Evolutionary conservation across 37 sponge, comb jelly and placozoan species (phyloP), one percentile per base, ranked within the genome.

Genomic region (Aplysina aerophoba): DNA sequence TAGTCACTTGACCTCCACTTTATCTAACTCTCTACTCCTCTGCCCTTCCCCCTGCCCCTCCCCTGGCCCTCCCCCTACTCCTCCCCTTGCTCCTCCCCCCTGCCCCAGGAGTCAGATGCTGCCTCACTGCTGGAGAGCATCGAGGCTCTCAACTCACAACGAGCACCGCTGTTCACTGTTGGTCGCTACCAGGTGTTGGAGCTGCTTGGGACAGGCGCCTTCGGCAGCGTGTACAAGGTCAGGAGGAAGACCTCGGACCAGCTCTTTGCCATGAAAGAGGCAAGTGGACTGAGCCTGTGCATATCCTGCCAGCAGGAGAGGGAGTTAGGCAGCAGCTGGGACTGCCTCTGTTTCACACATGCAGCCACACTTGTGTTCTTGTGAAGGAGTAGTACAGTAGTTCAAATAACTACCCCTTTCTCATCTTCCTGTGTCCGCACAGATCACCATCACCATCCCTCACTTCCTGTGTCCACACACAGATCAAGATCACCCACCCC

Each of bases 171-270:
- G 53, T 87, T 82, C 73, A 63, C 84, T 15, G 83, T 90, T 13
- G 94, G 92, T 6, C 65, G 63, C 38, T 97, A 97, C 55, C 73
- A 79, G 0, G 95, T 94, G 14, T 36, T 90, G 19, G 97, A 92
- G 57, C 87, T 90, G 22, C 91, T 97, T 12, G 97, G 97, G 0
- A 73, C 91, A 21, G 97, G 97, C 4, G 97, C 97, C 19, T 97
- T 92, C 62, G 97, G 97, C 35, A 90, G 86, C 57, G 97, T 97
- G 40, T 97, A 97, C 87, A 94, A 90, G 79, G 97, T 87, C 0
- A 77, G 40, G 37, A 83, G 80, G 81, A 55, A 44, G 13, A n/a
- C 19, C 27, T 36, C 83, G 19, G 88, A 90, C 37, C 34, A 39
- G 40, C 86, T 80, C 85, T 73, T 65, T 59, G 94, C 96, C 1